Base-by-base conservation (phyloP, 2,888 invertebrate genomes). In the Eupithecia insigniata region DNA sequence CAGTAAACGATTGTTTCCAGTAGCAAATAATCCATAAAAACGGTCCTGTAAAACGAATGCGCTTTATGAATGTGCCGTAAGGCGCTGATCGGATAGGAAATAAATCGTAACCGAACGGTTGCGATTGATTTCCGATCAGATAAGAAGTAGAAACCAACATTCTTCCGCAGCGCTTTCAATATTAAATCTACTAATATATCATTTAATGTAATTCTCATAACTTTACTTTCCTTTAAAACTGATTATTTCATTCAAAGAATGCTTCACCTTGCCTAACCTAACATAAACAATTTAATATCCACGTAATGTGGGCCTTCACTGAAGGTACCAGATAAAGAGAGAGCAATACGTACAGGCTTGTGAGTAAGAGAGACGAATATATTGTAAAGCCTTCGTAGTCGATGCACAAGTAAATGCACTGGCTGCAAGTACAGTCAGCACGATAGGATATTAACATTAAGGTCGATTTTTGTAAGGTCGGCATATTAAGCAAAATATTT, bases 321-420 rank as follows among this genome's bases (percentile, higher is more conserved):
- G 30, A 77, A 75, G 66, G 55, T 74, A 71, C 72, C 80, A 65
- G 72, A 64, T 76, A 81, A 79, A 84, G 81, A 78, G 82, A 81
- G 83, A 87, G 65, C 66, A 78, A 75, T 75, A 78, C 77, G 79
- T 73, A 68, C 55, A 72, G 74, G 76, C 72, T 74, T 66, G 70
- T 73, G 78, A 79, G 75, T 74, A 84, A 89, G 78, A 80, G 83
- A 81, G 86, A 88, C 76, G 79, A 81, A 75, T 72, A 79, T 80
- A 82, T 77, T 77, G 73, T 80, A 80, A 83, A 77, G 81, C 82
- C 81, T 83, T 76, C 82, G 85, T 86, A 84, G 87, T 85, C 84
- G 85, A 85, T 89, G 89, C 87, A 89, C 87, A 85, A 87, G 84
- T 86, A 87, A 90, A 87, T 92, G 91, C 91, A 90, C 87, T 83